Evolutionary conservation across 2,888 invertebrate species (phyloP).

Genomic region (Lasioglossum villosulum): DNA sequence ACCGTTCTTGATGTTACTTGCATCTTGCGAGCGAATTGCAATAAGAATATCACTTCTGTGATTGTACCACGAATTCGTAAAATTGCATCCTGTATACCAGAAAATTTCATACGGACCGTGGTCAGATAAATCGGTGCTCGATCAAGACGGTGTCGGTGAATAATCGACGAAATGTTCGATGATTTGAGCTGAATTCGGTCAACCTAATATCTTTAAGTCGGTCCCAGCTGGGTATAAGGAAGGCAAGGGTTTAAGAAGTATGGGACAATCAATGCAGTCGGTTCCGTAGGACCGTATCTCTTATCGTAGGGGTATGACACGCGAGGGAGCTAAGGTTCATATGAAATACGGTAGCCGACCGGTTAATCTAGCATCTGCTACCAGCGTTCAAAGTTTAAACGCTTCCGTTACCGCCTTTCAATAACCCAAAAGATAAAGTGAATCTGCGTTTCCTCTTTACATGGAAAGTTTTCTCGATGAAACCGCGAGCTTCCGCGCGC

Average conservation of each 20-base stretch:
- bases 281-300: constrained; percentile 3
- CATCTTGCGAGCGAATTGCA: not conserved
- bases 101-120: not conserved
- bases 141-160: not conserved
- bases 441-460: not conserved
- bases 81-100: no score
- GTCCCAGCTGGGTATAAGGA: not conserved
- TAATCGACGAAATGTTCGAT: not conserved
- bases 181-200: not conserved
- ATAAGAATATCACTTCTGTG: not conserved
- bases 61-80: not conserved
- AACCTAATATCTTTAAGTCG: not conserved
- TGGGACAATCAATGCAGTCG: constrained; percentile 8
- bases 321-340: not conserved
- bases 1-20: not conserved
- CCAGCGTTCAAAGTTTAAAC: not conserved
- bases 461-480: not conserved
- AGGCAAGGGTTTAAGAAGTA: not conserved
- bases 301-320: not conserved
- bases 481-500: not conserved
- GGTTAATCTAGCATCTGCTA: constrained; percentile 4
- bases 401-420: not conserved
- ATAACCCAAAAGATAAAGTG: constrained; percentile 28
- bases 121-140: not conserved
- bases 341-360: constrained; percentile 10